Conservation (phyloP, 2,113 vertebrate genomes). For the Paramormyrops kingsleyae region DNA sequence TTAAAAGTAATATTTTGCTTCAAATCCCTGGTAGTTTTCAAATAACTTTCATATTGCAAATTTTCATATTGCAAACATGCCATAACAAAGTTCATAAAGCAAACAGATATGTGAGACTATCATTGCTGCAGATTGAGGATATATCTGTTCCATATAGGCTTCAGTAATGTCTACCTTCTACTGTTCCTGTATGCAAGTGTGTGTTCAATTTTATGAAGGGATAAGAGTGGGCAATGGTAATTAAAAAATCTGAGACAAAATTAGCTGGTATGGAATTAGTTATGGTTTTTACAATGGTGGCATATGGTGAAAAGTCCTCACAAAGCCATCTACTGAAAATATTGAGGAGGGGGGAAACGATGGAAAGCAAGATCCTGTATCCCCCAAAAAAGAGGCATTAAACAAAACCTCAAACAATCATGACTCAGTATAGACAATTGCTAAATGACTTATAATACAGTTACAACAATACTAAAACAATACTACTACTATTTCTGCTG, state of each 20-base stretch:
- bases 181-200: background rate
- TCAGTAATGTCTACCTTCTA: background rate
- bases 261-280: background rate
- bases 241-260: background rate
- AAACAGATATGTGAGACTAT: background rate
- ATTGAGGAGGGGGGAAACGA: background rate
- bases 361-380: background rate
- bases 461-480: background rate
- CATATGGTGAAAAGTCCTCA: background rate
- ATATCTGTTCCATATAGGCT: background rate
- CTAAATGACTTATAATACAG: background rate
- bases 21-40: background rate
- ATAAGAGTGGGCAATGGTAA: background rate
- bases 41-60: constrained; percentile 1
- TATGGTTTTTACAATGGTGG: background rate
- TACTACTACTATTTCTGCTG: background rate
- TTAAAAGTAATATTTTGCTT: background rate
- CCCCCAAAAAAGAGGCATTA: background rate
- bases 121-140: background rate
- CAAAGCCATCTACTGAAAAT: background rate
- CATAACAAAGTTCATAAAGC: background rate
- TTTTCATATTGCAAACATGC: background rate
- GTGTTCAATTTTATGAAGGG: background rate
- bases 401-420: background rate
- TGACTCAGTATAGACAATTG: background rate